A percentile compares a stretch with the other conserved stretches of the same genome.
phyloP scores from a whole-genome alignment of 1,140 invertebrate species.

The Limonius californicus region DNA sequence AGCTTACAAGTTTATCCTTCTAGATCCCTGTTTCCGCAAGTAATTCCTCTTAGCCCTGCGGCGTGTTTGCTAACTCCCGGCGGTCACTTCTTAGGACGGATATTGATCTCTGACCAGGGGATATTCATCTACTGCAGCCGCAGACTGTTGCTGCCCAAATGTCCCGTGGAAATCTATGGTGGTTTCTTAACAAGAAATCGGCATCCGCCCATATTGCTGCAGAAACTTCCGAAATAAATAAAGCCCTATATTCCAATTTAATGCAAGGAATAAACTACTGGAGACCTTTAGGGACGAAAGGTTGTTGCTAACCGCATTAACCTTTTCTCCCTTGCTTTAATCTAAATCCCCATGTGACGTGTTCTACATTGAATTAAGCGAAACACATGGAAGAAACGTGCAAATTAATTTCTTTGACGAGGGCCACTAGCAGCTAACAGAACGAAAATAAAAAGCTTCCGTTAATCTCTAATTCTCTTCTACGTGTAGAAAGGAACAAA shows the following conservation, averaged over 20 bases:
- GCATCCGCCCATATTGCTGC: background rate
- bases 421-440: background rate
- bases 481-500: no score
- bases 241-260: background rate
- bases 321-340: slow-evolving; percentile 13
- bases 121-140: background rate
- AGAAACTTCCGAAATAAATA: background rate
- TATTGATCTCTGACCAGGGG: slow-evolving; percentile 8
- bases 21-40: slow-evolving; percentile 36
- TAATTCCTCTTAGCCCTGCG: slow-evolving; percentile 33
- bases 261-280: background rate
- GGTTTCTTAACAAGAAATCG: background rate
- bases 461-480: no score
- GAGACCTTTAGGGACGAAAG: slow-evolving; percentile 6
- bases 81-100: slow-evolving; percentile 13
- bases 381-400: slow-evolving; percentile 3
- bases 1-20: slow-evolving; percentile 34
- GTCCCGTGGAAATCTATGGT: background rate
- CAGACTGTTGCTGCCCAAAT: slow-evolving; percentile 3
- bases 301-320: slow-evolving; percentile 9
- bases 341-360: slow-evolving; percentile 5
- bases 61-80: slow-evolving; percentile 31
- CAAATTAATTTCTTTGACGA: slow-evolving; percentile 14
- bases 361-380: slow-evolving; percentile 15
- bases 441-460: no score